These are phyloP conservation scores for Cephalotes varians DNA, from an alignment of 2,888 invertebrate species.

Conservation along the genomic window DNA sequence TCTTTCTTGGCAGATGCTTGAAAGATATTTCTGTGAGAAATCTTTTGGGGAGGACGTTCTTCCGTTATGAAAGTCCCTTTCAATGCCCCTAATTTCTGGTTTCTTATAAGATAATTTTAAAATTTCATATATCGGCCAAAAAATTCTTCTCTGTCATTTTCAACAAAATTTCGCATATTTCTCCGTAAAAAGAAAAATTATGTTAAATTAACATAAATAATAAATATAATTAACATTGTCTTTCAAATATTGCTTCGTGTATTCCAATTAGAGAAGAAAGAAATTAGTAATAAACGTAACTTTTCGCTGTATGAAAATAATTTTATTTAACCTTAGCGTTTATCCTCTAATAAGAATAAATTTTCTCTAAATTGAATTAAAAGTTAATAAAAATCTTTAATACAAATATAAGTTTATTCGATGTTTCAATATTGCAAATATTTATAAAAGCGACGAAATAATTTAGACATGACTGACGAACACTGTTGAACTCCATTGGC, in stretches of 20 bases:
- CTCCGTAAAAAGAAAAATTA: background rate
- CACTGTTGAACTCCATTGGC: slow-evolving; percentile 1
- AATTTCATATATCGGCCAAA: background rate
- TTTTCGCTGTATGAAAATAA: background rate
- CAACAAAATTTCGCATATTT: background rate
- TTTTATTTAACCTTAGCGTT: background rate
- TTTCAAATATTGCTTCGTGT: background rate
- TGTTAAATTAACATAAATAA: background rate
- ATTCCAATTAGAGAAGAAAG: background rate
- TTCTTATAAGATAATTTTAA: slow-evolving; percentile 23
- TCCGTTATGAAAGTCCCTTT: slow-evolving; percentile 9
- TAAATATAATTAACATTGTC: background rate
- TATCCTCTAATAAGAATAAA: background rate
- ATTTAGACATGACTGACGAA: background rate
- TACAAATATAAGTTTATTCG: too few species aligned
- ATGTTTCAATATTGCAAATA: background rate
- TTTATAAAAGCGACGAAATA: background rate
- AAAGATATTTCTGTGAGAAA: slow-evolving; percentile 39
- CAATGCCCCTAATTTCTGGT: slow-evolving; percentile 3
- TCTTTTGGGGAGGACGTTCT: slow-evolving; percentile 13
- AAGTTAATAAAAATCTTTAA: background rate
- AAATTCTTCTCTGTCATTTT: background rate
- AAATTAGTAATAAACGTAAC: slow-evolving; percentile 4
- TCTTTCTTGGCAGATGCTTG: slow-evolving; percentile 26
- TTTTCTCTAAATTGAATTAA: background rate